These are phyloP conservation scores for Apamea monoglypha DNA, from an alignment of 2,888 invertebrate genomes.

Conservation along the genomic window DNA sequence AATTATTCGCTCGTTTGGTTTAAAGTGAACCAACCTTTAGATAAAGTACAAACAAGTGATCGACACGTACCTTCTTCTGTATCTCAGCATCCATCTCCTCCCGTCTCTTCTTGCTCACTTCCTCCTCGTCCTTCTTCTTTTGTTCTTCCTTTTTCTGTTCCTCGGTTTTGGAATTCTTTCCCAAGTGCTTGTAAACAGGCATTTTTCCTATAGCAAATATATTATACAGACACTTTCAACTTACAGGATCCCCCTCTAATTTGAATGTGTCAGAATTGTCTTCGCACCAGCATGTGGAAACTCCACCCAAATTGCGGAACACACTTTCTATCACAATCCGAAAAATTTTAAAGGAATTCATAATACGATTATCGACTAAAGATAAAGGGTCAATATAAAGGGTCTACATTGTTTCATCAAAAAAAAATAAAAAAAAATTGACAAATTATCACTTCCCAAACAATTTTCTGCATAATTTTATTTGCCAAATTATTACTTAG, in stretches of 20 bases:
- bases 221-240: constrained; percentile 47
- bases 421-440: too few species aligned
- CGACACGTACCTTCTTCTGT: constrained; percentile 82
- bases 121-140: constrained; percentile 85
- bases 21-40: background rate
- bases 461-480: too few species aligned
- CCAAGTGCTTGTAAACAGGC: constrained; percentile 93
- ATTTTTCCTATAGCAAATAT: constrained; percentile 89
- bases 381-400: too few species aligned
- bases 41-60: background rate
- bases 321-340: background rate
- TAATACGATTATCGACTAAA: too few species aligned
- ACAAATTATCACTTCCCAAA: too few species aligned
- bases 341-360: background rate
- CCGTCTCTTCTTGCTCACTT: constrained; percentile 82
- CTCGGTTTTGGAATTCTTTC: constrained; percentile 83
- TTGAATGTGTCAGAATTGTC: background rate
- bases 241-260: background rate
- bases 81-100: constrained; percentile 90
- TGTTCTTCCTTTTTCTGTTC: constrained; percentile 84
- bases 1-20: background rate
- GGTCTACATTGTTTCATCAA: too few species aligned
- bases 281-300: background rate
- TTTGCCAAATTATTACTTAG: too few species aligned
- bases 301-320: background rate